Percentiles rank a stretch among this genome's conserved stretches.
Evolutionary conservation across 2,113 vertebrate genomes (phyloP).

Genomic region (Psittacus erithacus): DNA sequence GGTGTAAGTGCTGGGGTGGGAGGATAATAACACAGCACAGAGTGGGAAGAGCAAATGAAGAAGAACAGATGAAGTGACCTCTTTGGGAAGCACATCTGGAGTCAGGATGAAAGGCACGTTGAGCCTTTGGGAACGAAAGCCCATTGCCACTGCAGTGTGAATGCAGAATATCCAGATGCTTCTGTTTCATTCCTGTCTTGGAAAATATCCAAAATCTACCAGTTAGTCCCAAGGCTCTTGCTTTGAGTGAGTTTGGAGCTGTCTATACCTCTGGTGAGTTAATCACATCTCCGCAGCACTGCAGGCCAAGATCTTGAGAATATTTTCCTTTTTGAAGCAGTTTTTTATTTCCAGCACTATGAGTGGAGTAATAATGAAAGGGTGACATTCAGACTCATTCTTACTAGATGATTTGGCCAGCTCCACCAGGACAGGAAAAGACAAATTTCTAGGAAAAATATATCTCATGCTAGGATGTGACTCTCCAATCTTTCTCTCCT

Average conservation of each 20-base stretch:
- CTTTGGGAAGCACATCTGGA: background rate
- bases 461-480: rapidly evolving
- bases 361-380: background rate
- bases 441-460: background rate
- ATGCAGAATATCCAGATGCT: background rate
- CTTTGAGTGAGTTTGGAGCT: background rate
- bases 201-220: background rate
- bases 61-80: background rate
- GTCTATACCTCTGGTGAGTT: background rate
- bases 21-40: rapidly evolving
- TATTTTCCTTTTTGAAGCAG: background rate
- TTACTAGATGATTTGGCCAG: background rate
- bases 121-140: background rate
- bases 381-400: background rate
- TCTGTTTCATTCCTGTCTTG: background rate
- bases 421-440: background rate
- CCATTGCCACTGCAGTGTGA: background rate
- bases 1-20: background rate
- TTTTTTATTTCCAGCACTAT: background rate
- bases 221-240: background rate
- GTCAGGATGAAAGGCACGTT: background rate
- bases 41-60: background rate
- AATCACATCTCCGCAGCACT: background rate
- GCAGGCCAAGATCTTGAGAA: background rate
- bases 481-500: background rate